Percentiles rank a stretch among this genome's conserved stretches.
phyloP scores from a whole-genome alignment of 2,113 vertebrate species.

The Lophochroa leadbeateri region DNA sequence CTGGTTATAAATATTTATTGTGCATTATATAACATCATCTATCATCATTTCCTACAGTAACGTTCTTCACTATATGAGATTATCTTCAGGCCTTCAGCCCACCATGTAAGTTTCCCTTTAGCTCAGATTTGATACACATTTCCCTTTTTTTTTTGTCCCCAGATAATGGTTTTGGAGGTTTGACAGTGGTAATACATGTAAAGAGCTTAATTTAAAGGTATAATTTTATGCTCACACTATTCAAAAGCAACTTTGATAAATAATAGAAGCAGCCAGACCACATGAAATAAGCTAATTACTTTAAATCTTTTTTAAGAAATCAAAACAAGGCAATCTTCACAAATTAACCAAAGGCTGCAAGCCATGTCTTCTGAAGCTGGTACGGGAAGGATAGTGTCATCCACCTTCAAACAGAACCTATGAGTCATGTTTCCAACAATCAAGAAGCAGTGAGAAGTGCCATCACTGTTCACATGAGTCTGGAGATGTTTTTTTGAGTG shows the following conservation, averaged over 20 bases:
- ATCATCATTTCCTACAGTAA: not conserved
- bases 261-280: not conserved
- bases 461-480: not conserved
- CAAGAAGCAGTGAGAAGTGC: not conserved
- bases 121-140: not conserved
- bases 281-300: not conserved
- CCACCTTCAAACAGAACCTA: not conserved
- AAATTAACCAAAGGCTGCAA: not conserved
- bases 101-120: not conserved
- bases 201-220: not conserved
- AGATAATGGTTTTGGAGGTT: not conserved
- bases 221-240: not conserved
- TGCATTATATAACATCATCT: not conserved
- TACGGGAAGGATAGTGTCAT: not conserved
- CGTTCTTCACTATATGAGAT: fast-evolving
- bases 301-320: not conserved
- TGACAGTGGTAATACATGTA: not conserved
- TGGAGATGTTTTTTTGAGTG: not conserved
- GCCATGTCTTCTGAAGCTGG: not conserved
- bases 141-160: not conserved
- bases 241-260: not conserved
- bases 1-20: not conserved
- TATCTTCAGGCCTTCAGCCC: not conserved
- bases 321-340: not conserved
- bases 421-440: not conserved